Evolutionary conservation across 2,888 invertebrate genomes (phyloP), one percentile per base, ranked within the genome.

Genomic region (Augochlorella aurata): DNA sequence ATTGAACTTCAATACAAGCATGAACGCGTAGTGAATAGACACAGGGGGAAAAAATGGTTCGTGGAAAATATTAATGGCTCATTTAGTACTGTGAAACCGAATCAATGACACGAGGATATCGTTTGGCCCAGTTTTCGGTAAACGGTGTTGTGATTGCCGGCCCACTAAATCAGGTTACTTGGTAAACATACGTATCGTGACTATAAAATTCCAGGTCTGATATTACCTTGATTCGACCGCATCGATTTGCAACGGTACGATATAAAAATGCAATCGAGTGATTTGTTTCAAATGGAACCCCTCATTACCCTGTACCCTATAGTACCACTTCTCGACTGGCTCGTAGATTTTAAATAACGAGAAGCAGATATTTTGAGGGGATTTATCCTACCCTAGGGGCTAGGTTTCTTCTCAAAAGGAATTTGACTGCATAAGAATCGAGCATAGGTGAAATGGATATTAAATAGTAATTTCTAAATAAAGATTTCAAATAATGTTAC

Each of bases 91-190:
- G 76, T 24, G 52, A 83, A 79, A 83, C 61, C 65, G 75, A 89
- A 87, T 88, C 89, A 75, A 88, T 87, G 73, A 78, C 71, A 81
- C 54, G 74, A 63, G 61, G 79, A 79, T 87, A 86, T 79, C 76
- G 70, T 78, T 79, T 83, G 81, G 83, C 82, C 87, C 81, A 87
- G 68, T 88, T 87, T 82, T 75, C 79, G 67, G 76, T 66, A 74
- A 78, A 84, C 72, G 72, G 73, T 83, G 73, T 83, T 83, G 71
- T 79, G 76, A 83, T 82, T 75, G 68, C 65, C 54, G 65, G 24
- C 54, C 66, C 74, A 21, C 74, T 76, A 68, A 86, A 86, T 66
- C 63, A 65, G 74, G 78, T 86, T 86, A 78, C 82, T 75, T 21
- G 82, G 63, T 77, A 81, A 85, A 81, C 74, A 73, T 66, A 79